Conservation (phyloP, 2,113 vertebrate genomes). For the Geococcyx californianus region DNA sequence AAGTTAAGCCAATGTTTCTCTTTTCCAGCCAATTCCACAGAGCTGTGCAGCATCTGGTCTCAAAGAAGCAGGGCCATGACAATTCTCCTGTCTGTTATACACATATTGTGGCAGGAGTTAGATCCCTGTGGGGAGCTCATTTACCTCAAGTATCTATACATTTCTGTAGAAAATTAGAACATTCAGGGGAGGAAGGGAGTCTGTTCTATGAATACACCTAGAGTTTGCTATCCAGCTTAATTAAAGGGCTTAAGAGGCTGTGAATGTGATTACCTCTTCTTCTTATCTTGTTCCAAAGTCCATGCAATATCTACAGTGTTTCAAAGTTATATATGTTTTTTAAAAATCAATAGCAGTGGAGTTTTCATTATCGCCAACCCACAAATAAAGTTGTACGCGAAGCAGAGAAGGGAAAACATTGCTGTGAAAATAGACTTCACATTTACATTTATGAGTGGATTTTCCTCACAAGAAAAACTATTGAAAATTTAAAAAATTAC, state of each 20-base stretch:
- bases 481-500: neutral
- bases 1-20: neutral
- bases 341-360: slow-evolving; percentile 10
- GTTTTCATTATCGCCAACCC: slow-evolving; percentile 30
- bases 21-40: neutral
- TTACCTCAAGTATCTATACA: neutral
- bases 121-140: neutral
- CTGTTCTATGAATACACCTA: neutral
- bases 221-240: neutral
- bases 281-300: slow-evolving; percentile 49
- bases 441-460: neutral
- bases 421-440: neutral
- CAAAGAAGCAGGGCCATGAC: neutral
- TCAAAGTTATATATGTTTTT: neutral
- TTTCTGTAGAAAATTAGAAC: neutral
- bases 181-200: neutral
- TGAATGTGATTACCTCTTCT: slow-evolving; percentile 8
- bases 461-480: neutral
- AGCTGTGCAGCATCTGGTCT: neutral
- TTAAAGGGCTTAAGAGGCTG: neutral
- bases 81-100: neutral
- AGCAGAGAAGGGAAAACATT: neutral
- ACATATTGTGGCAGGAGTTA: neutral
- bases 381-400: slow-evolving; percentile 14
- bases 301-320: slow-evolving; percentile 15